Evolutionary conservation across 2,113 vertebrate species (phyloP), one percentile per base, ranked within the genome.

Genomic region (Xiphorhynchus elegans): DNA sequence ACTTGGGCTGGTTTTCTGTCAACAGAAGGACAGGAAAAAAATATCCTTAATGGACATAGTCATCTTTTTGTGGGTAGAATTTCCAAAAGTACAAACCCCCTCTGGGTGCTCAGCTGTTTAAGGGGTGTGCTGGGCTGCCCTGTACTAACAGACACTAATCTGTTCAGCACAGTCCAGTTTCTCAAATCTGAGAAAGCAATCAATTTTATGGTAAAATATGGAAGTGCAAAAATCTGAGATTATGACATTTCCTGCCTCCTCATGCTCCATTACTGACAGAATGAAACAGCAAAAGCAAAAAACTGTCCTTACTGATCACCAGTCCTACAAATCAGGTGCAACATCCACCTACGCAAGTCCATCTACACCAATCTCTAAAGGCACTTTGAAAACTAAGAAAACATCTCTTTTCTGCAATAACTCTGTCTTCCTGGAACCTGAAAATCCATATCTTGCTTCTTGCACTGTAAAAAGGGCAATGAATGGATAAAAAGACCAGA

Each of bases 191-290:
- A 90, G 59, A 89, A 77, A 77, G 50, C 37, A 84, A 75, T 15
- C 59, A 44, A 94, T 92, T 94, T 95, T 89, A 92, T 84, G 89
- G 80, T 37, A 95, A 94, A 90, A 86, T 58, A 80, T 0, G 64
- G 40, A 13, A 84, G 59, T 74, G 59, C 21, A 62, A 90, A 77
- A 84, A 74, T 53, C 12, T 49, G 59, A 87, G 58, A 75, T 85
- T 52, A 37, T 66, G 70, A 64, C 21, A 58, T 85, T 95, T 93
- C 89, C n/a, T 79, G 53, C 63, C 17, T 63, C 31, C 44, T 93
- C 72, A 60, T 1, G 33, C 40, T 93, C 31, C 37, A 56, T 74
- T 91, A 53, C 44, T n/a, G 47, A 66, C 58, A 73, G 53, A 68
- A 40, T 28, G 37, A 66, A 92, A 77, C 21, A 90, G 37, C 35